These are phyloP conservation scores for Maccullochella peelii DNA, from an alignment of 2,113 vertebrate genomes.

Conservation along the genomic window DNA sequence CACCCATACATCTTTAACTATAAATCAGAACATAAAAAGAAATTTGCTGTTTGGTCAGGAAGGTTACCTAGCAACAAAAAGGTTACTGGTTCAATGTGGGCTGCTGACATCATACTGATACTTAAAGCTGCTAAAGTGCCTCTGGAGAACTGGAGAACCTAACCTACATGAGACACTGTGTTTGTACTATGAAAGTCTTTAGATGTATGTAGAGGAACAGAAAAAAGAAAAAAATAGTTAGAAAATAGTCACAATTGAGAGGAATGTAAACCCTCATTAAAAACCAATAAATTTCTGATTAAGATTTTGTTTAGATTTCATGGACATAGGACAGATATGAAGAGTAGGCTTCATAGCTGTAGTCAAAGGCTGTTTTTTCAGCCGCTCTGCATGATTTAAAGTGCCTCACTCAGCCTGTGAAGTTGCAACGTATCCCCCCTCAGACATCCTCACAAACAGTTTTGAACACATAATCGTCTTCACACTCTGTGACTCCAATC, in stretches of 20 bases:
- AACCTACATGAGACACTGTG: neutral
- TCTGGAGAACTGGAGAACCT: neutral
- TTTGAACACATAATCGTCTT: conserved; percentile 70
- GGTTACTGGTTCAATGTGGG: neutral
- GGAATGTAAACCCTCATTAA: no score
- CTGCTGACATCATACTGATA: neutral
- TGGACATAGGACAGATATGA: neutral
- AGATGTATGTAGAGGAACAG: neutral
- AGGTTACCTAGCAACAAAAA: conserved; percentile 39
- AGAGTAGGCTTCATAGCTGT: neutral
- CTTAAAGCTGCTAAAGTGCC: neutral
- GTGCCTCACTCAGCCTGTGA: conserved; percentile 12
- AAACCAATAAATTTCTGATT: neutral
- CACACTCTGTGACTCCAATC: conserved; percentile 67
- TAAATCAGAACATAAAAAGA: conserved; percentile 12
- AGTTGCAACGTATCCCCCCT: conserved; percentile 26
- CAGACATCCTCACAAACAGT: conserved; percentile 48
- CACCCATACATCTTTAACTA: neutral
- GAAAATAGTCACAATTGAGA: neutral
- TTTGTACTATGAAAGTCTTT: neutral
- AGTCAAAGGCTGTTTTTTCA: neutral
- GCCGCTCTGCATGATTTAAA: conserved; percentile 43
- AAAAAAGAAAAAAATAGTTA: no score
- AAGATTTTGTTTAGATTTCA: neutral
- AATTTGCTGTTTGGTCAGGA: neutral